A percentile compares a stretch with the other conserved stretches of the same genome.
Conservation (phyloP, 1,140 invertebrate genomes). For the Lepidostoma basale region DNA sequence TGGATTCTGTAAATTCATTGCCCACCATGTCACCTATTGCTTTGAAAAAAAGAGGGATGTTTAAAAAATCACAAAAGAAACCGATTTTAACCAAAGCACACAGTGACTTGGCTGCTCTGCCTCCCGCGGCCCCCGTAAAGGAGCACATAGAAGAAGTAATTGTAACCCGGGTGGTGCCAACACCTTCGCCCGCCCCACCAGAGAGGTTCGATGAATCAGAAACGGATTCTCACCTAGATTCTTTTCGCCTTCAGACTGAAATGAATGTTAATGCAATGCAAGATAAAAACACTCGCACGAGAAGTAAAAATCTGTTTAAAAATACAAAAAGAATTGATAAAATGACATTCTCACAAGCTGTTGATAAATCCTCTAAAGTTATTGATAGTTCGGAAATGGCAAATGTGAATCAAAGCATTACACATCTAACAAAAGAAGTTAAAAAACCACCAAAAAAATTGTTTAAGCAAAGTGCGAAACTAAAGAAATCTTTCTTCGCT, state of each 20-base stretch:
- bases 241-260: background rate
- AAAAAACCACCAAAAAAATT: conserved; percentile 9
- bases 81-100: background rate
- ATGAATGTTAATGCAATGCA: background rate
- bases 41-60: background rate
- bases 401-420: conserved; percentile 8
- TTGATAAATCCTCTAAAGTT: conserved; percentile 18
- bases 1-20: conserved; percentile 21
- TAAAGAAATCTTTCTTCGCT: conserved; percentile 30
- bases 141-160: background rate
- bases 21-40: conserved; percentile 16
- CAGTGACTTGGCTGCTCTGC: background rate
- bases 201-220: background rate
- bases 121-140: background rate
- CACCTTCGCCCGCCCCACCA: background rate
- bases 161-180: background rate
- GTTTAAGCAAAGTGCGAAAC: conserved; percentile 7
- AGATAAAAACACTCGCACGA: background rate
- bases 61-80: conserved; percentile 6
- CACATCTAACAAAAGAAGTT: background rate
- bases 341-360: conserved; percentile 14
- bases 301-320: conserved; percentile 24
- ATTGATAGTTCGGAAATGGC: background rate
- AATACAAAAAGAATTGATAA: conserved; percentile 13
- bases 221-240: background rate